Evolutionary conservation across 1,140 invertebrate genomes (phyloP).

Genomic region (Aleiodes sp.): DNA sequence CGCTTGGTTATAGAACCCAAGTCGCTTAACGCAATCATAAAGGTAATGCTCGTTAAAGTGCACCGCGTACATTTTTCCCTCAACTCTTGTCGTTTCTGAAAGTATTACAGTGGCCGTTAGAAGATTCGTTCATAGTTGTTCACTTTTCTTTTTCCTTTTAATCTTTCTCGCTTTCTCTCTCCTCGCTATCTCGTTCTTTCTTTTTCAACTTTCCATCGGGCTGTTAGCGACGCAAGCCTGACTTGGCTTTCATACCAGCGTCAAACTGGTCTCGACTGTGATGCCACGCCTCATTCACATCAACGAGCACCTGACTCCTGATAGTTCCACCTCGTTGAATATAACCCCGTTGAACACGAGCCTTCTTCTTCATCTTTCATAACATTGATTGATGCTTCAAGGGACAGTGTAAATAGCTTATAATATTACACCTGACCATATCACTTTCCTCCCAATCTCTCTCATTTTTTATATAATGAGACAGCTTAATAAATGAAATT

Average conservation of each 20-base stretch:
- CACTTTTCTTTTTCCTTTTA: neutral
- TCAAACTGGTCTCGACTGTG: slow-evolving; percentile 8
- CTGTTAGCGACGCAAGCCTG: slow-evolving; percentile 15
- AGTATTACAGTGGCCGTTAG: neutral
- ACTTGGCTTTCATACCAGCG: slow-evolving; percentile 8
- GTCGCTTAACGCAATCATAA: slow-evolving; percentile 13
- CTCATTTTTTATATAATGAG: neutral
- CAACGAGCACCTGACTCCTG: slow-evolving; percentile 18
- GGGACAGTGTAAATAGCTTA: slow-evolving; percentile 2
- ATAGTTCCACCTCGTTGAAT: slow-evolving; percentile 26
- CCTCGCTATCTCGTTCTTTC: neutral
- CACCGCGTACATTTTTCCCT: neutral
- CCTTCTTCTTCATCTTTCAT: neutral
- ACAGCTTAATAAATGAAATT: neutral
- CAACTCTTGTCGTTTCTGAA: neutral
- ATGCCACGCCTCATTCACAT: slow-evolving; percentile 11
- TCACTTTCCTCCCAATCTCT: neutral
- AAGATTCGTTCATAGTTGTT: neutral
- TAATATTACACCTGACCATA: neutral
- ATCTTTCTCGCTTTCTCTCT: neutral
- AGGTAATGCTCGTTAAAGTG: slow-evolving; percentile 17
- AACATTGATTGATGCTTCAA: slow-evolving; percentile 7
- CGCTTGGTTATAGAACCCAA: neutral
- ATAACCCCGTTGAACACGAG: slow-evolving; percentile 2
- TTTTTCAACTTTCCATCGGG: slow-evolving; percentile 11